phyloP scores from a whole-genome alignment of 35 echinoderm and acorn worm species.

The Hemicentrotus pulcherrimus region DNA sequence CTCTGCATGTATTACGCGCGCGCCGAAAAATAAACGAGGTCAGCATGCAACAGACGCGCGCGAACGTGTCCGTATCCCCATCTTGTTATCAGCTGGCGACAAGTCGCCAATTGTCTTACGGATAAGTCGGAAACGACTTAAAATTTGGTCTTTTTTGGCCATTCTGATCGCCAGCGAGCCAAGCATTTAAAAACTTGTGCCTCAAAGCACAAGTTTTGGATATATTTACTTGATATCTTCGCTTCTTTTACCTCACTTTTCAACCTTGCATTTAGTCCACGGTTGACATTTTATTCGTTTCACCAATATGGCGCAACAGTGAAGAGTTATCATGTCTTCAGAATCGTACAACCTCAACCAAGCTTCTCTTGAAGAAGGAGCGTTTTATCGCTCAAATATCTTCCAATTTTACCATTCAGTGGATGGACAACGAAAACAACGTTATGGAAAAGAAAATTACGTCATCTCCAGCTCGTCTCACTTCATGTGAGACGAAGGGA shows the following conservation, averaged over 20 bases:
- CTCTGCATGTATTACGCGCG: too few relatives aligned
- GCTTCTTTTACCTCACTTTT: conserved; percentile 46
- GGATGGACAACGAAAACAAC: conserved; percentile 66
- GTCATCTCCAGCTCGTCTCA: conserved; percentile 54
- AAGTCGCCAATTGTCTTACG: background rate
- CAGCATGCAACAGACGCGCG: background rate
- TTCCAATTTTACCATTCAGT: conserved; percentile 41
- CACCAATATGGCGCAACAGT: conserved; percentile 77
- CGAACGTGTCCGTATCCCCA: background rate
- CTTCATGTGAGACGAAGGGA: conserved; percentile 64
- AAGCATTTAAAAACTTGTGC: conserved; percentile 62
- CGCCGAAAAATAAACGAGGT: too few relatives aligned
- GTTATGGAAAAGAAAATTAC: conserved; percentile 82
- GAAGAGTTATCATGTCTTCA: conserved; percentile 65
- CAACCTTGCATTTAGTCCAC: conserved; percentile 50
- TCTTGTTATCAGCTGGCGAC: background rate
- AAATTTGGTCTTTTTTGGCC: conserved; percentile 21
- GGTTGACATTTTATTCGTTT: conserved; percentile 60
- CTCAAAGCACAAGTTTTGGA: conserved; percentile 74
- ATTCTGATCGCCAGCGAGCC: background rate
- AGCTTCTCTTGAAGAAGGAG: conserved; percentile 67
- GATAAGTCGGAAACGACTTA: conserved; percentile 42
- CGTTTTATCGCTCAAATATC: conserved; percentile 49
- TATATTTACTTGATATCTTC: conserved; percentile 38
- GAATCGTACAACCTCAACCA: conserved; percentile 51